phyloP scores from a whole-genome alignment of 23 tunicate species.

The Trididemnum clinides region DNA sequence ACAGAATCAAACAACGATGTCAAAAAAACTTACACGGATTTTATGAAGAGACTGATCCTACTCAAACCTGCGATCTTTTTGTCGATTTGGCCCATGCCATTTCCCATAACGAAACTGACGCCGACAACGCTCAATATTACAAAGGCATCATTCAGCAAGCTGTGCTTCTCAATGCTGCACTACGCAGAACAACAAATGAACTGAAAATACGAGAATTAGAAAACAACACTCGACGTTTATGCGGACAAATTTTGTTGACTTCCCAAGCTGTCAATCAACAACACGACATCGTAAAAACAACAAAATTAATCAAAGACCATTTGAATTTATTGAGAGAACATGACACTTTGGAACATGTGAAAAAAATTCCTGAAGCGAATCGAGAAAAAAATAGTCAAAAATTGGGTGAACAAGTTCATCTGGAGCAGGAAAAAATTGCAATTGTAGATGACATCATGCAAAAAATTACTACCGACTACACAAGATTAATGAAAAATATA shows the following conservation, averaged over 20 bases:
- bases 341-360: too few species aligned
- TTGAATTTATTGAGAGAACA: background rate
- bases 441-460: conserved; percentile 10
- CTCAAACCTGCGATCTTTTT: background rate
- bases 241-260: background rate
- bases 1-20: background rate
- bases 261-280: too few species aligned
- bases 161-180: background rate
- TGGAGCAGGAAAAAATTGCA: background rate
- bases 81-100: background rate
- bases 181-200: background rate
- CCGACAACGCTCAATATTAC: background rate
- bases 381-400: too few species aligned
- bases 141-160: background rate
- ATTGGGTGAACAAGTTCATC: too few species aligned
- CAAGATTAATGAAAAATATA: background rate
- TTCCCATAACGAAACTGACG: background rate
- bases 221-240: background rate
- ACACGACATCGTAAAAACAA: background rate
- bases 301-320: background rate
- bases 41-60: background rate
- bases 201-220: background rate
- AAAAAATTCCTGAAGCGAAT: too few species aligned
- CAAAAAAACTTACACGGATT: background rate
- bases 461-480: conserved; percentile 21